A percentile compares a stretch with the other conserved stretches of the same genome.
phyloP scores from a whole-genome alignment of 2,113 vertebrate genomes.

The Laticauda colubrina region DNA sequence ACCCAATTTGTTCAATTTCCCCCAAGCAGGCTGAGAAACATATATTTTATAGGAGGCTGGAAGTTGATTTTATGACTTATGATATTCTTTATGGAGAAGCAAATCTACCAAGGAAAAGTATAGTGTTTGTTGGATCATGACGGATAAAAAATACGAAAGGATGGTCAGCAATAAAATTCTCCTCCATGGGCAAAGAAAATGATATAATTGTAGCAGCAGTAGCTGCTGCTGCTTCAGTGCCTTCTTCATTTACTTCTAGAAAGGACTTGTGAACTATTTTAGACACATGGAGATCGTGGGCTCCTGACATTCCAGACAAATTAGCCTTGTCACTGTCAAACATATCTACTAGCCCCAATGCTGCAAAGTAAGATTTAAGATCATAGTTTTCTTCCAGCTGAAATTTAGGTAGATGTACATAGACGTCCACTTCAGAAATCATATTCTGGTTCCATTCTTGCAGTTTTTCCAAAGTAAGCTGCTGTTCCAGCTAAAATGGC shows the following conservation, averaged over 20 bases:
- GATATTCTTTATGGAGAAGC: slow-evolving; percentile 63
- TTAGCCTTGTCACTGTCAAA: slow-evolving; percentile 76
- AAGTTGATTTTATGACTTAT: not conserved
- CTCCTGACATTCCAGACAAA: slow-evolving; percentile 83
- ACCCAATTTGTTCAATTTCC: not conserved
- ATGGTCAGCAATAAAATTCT: slow-evolving; percentile 81
- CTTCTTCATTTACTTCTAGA: slow-evolving; percentile 92
- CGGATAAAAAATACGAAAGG: slow-evolving; percentile 91
- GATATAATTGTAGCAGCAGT: slow-evolving; percentile 70
- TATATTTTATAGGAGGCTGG: not conserved
- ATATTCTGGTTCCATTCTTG: slow-evolving; percentile 83
- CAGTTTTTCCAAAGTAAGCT: slow-evolving; percentile 79
- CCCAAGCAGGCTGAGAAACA: not conserved
- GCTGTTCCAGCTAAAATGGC: slow-evolving; percentile 78
- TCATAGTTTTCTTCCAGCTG: slow-evolving; percentile 83
- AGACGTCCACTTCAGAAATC: slow-evolving; percentile 61
- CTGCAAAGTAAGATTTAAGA: slow-evolving; percentile 70
- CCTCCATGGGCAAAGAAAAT: slow-evolving; percentile 68
- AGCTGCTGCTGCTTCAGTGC: slow-evolving; percentile 88
- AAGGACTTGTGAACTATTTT: slow-evolving; percentile 86
- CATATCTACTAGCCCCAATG: slow-evolving; percentile 80
- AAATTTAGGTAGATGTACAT: slow-evolving; percentile 82
- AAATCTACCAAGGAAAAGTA: slow-evolving; percentile 83
- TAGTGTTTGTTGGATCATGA: slow-evolving; percentile 76
- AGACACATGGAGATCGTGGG: slow-evolving; percentile 79